A percentile compares a stretch with the other conserved stretches of the same genome.
These are phyloP conservation scores for Heliconius hortense DNA, from an alignment of 2,888 invertebrate genomes.

Conservation along the genomic window DNA sequence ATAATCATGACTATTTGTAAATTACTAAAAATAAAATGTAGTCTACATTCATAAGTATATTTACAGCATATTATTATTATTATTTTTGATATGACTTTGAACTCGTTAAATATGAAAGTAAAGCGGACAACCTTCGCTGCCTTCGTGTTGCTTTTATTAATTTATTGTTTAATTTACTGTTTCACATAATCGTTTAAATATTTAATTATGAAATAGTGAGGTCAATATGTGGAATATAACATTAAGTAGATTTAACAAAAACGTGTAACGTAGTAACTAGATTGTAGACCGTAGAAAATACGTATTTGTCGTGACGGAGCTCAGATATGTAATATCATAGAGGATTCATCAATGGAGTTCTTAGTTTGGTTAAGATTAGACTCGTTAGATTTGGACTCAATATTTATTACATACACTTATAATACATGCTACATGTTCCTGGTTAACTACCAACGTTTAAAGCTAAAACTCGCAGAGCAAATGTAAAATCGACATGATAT, in stretches of 20 bases:
- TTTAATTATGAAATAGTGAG: conserved; percentile 10
- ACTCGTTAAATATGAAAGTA: conserved; percentile 44
- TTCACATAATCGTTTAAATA: conserved; percentile 11
- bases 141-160: conserved; percentile 36
- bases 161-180: conserved; percentile 31
- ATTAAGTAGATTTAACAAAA: background rate
- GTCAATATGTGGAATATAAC: conserved; percentile 8
- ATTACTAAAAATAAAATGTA: background rate
- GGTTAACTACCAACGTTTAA: background rate
- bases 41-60: background rate
- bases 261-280: background rate
- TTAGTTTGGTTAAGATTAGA: too few species aligned
- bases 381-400: too few species aligned
- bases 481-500: background rate
- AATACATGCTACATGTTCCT: too few species aligned
- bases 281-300: too few species aligned
- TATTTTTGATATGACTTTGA: conserved; percentile 40
- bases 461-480: background rate
- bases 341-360: too few species aligned
- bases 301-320: too few species aligned
- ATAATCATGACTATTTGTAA: background rate
- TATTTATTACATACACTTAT: too few species aligned
- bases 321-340: too few species aligned
- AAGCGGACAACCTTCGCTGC: conserved; percentile 39
- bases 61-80: conserved; percentile 8